phyloP scores from a whole-genome alignment of 1,140 invertebrate species.

The Belonocnema kinseyi region DNA sequence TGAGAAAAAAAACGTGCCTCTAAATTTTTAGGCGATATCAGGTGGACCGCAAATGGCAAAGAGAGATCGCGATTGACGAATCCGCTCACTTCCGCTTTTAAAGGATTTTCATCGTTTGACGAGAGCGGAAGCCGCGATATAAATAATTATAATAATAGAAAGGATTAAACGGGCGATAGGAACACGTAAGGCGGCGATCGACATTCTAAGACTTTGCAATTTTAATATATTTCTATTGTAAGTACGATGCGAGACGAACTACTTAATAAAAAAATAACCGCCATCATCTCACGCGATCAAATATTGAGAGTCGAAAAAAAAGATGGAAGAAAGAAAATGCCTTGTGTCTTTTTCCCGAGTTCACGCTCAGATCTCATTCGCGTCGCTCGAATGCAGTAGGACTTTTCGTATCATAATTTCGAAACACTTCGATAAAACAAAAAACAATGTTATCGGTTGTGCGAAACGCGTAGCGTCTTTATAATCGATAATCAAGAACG shows the following conservation, averaged over 20 bases:
- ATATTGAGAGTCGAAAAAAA: not conserved
- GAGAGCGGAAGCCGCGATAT: conserved; percentile 27
- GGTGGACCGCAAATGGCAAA: not conserved
- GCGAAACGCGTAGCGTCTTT: not conserved
- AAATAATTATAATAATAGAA: conserved; percentile 45
- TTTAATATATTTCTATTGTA: conserved; percentile 71
- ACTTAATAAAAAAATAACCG: conserved; percentile 50
- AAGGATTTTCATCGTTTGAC: not conserved
- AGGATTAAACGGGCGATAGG: conserved; percentile 52
- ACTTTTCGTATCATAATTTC: conserved; percentile 34
- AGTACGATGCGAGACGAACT: conserved; percentile 52
- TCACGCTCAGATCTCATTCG: conserved; percentile 42
- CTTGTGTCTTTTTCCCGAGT: conserved; percentile 43
- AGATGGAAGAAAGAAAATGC: conserved; percentile 45
- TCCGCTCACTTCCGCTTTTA: not conserved
- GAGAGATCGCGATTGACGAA: not conserved
- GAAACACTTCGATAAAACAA: not conserved
- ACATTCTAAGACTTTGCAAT: conserved; percentile 65
- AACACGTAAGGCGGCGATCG: conserved; percentile 43
- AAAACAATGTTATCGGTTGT: not conserved
- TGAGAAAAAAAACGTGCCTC: not conserved
- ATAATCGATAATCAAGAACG: conserved; percentile 19
- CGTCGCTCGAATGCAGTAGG: conserved; percentile 44
- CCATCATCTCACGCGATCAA: conserved; percentile 35
- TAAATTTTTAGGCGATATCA: not conserved